Evolutionary conservation across 2,113 vertebrate species (phyloP), one percentile per base, ranked within the genome.

Genomic region (Candoia aspera): DNA sequence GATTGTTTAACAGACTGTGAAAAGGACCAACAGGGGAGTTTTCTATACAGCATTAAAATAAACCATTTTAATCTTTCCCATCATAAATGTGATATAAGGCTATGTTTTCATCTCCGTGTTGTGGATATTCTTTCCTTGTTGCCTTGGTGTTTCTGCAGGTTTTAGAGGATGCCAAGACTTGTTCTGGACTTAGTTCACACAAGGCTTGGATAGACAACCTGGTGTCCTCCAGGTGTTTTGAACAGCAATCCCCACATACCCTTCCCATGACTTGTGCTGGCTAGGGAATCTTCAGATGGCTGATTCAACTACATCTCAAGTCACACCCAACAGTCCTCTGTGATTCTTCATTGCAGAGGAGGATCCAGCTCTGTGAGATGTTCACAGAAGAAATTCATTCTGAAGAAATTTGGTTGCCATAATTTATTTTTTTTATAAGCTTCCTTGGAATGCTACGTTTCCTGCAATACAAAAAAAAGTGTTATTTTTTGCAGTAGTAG

Each of bases 11-110:
- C 23, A 0, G 58, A 3, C 33, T 90, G 0, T 60, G 86, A 94
- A 87, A 88, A 83, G 91, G 84, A 93, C 93, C 93, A 92, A 19
- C 93, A 94, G 92, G 54, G 94, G 68, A 90, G 86, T 95, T 92
- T 94, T 58, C 49, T 79, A 42, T 57, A 94, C 0, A 0, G 26
- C 86, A 68, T 12, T 93, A 93, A 92, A 93, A 94, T 55, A 94
- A 92, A 83, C 90, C 84, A 84, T 59, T 64, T 64, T n/a, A 86
- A 87, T 9, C 59, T 49, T 2, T 19, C 24, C 8, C 29, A 29
- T 59, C 49, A 17, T 42, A 54, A 87, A 12, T 23, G 33, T 83
- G 79, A 13, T 33, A 37, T 83, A 83, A 29, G 11, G 46, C 84
- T 19, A 24, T 83, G 33, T 83, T 6, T 85, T 85, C 10, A 85